Percentiles rank a stretch among this genome's conserved stretches.
These are phyloP conservation scores for Azemiops feae DNA, from an alignment of 2,113 vertebrate species.

Conservation along the genomic window DNA sequence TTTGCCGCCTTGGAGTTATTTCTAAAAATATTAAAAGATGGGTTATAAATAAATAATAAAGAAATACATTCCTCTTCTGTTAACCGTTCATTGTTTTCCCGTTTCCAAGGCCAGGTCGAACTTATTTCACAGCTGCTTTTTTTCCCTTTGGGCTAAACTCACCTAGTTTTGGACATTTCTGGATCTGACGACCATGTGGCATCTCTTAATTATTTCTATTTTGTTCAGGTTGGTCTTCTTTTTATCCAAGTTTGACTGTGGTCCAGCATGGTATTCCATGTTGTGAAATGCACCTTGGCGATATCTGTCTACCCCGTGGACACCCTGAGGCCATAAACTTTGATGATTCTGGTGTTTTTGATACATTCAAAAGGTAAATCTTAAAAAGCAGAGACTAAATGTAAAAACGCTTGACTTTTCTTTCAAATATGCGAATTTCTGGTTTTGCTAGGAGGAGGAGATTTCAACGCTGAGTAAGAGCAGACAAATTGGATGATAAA, in stretches of 20 bases:
- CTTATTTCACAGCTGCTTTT: neutral
- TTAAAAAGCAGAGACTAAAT: fast-evolving
- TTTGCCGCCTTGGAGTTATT: no score
- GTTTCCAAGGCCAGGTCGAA: neutral
- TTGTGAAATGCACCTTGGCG: constrained; percentile 94
- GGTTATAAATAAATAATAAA: no score
- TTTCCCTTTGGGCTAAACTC: constrained; percentile 14
- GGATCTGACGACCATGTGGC: neutral
- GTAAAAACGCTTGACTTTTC: neutral
- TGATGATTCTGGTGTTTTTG: constrained; percentile 98
- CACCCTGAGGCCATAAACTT: constrained; percentile 98
- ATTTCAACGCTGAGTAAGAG: neutral
- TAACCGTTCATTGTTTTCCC: neutral
- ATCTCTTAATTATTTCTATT: constrained; percentile 57
- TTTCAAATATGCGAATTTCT: neutral
- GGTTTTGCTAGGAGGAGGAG: fast-evolving
- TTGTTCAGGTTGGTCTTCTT: constrained; percentile 95
- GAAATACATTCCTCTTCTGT: no score
- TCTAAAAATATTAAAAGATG: no score
- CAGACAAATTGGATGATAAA: neutral
- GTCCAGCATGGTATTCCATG: constrained; percentile 99
- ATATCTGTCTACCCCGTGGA: constrained; percentile 96
- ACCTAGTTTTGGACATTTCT: neutral
- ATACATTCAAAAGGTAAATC: constrained; percentile 97
- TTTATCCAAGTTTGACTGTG: constrained; percentile 98